Evolutionary conservation across 2,113 vertebrate species (phyloP), one percentile per base, ranked within the genome.

Genomic region (Eidolon helvum): DNA sequence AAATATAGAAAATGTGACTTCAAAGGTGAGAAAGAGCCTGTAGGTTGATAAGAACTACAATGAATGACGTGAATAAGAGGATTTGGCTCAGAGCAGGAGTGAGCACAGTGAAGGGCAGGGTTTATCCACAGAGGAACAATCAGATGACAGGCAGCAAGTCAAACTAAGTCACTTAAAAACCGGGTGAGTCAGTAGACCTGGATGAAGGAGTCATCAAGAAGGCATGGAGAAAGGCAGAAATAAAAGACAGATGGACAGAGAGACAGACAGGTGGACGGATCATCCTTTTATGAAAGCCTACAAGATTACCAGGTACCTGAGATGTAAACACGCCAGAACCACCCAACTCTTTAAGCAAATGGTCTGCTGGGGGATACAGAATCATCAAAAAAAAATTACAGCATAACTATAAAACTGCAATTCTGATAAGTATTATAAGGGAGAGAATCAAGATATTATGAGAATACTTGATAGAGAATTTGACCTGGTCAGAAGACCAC

Each of bases 81-180:
- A 43, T 10, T 14, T 45, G 50, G 38, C 5, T 91, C 24, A 26
- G 12, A 55, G 35, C 9, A 21, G 12, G 2, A 26, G 24, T 28
- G 48, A 30, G 35, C 22, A 24, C 0, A 19, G 10, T 26, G 2
- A n/a, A 24, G 2, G 5, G 2, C n/a, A 30, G 2, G 5, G 2
- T 26, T 87, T 6, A 35, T 5, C 28, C 43, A 45, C 1, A 68
- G 5, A 50, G 8, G 11, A 45, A 2, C 11, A 48, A 38, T 5
- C 33, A 38, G 7, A 43, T 33, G 7, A 35, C 6, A 15, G n/a
- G 50, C 30, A 50, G 57, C 11, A 24, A 24, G 48, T 16, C 7
- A 26, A 59, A 10, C n/a, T 26, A 8, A 65, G 26, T 48, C 57
- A 63, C 16, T 48, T 2, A 8, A 65, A 30, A 53, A 7, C n/a